Percentiles rank a stretch among this genome's conserved stretches.
phyloP scores from a whole-genome alignment of 2,797 vertebrate species.

The Coregonus sp. region DNA sequence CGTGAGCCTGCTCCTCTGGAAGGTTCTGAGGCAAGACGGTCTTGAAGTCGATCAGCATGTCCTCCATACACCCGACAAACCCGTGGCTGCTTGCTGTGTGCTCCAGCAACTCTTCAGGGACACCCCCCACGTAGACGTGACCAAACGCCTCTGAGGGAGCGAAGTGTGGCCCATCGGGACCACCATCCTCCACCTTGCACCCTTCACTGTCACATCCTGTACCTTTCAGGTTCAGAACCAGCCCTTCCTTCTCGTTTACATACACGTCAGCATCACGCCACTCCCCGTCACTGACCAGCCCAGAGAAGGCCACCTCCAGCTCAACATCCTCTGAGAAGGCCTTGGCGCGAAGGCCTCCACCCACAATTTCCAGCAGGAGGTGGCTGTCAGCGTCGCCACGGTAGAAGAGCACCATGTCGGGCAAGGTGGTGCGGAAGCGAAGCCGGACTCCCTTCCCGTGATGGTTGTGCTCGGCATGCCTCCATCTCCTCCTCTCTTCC shows the following conservation, averaged over 20 bases:
- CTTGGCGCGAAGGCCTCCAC: no score
- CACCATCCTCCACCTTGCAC: slow-evolving; percentile 57
- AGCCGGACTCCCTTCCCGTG: no score
- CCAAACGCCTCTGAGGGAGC: slow-evolving; percentile 51
- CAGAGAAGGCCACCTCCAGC: slow-evolving; percentile 56
- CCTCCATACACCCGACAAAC: slow-evolving; percentile 89
- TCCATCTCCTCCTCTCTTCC: no score
- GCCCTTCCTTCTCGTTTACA: slow-evolving; percentile 54
- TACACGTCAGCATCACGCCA: slow-evolving; percentile 79
- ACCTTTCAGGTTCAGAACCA: slow-evolving; percentile 77
- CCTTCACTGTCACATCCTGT: slow-evolving; percentile 68
- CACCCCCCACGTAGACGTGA: slow-evolving; percentile 73
- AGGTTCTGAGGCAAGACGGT: not conserved
- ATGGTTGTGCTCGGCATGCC: no score
- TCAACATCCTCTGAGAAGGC: slow-evolving; percentile 59
- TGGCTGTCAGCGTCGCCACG: no score
- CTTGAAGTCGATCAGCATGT: slow-evolving; percentile 78
- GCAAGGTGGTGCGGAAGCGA: no score
- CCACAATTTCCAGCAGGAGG: no score
- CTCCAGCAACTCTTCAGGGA: slow-evolving; percentile 61
- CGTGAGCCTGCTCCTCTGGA: slow-evolving; percentile 38
- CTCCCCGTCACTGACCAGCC: slow-evolving; percentile 77
- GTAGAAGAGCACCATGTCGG: no score
- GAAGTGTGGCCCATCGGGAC: slow-evolving; percentile 44
- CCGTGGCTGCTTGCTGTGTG: slow-evolving; percentile 54